Percentiles rank a stretch among this genome's conserved stretches.
Evolutionary conservation across 2,113 vertebrate genomes (phyloP).

Genomic region (Percopsis transmontana): DNA sequence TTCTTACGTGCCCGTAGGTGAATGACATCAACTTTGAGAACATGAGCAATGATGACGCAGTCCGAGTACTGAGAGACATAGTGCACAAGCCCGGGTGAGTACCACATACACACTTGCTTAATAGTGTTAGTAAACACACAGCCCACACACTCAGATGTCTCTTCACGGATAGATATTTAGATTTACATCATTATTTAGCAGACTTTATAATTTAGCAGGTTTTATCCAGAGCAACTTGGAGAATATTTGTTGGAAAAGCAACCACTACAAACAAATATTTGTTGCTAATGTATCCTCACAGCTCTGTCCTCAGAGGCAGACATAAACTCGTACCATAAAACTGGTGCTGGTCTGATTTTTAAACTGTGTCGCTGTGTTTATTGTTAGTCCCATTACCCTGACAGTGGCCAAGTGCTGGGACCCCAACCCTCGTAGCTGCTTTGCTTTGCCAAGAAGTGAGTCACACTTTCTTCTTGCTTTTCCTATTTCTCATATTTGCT

Average conservation of each 20-base stretch:
- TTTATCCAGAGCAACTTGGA: too few relatives aligned
- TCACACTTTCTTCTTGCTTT: conserved; percentile 23
- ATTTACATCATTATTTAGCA: too few relatives aligned
- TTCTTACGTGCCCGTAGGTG: conserved; percentile 77
- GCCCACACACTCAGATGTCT: neutral
- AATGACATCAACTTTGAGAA: conserved; percentile 99
- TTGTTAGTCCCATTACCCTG: conserved; percentile 89
- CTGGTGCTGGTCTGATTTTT: too few relatives aligned
- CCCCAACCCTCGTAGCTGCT: conserved; percentile 96
- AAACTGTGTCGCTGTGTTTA: conserved; percentile 29
- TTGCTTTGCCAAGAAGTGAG: conserved; percentile 96
- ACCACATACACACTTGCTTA: neutral
- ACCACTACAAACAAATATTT: too few relatives aligned
- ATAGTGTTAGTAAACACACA: neutral
- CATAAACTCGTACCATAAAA: too few relatives aligned
- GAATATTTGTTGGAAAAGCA: too few relatives aligned
- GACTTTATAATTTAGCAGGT: too few relatives aligned
- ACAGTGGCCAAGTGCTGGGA: conserved; percentile 99
- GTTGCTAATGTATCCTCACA: too few relatives aligned
- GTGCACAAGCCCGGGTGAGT: conserved; percentile 95
- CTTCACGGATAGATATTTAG: neutral
- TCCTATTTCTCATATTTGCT: neutral
- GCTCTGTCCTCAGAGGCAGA: neutral
- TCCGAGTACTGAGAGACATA: conserved; percentile 93
- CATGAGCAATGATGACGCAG: conserved; percentile 98